Base-by-base conservation (phyloP, 1,140 invertebrate genomes). In the Schlechtendalia chinensis region DNA sequence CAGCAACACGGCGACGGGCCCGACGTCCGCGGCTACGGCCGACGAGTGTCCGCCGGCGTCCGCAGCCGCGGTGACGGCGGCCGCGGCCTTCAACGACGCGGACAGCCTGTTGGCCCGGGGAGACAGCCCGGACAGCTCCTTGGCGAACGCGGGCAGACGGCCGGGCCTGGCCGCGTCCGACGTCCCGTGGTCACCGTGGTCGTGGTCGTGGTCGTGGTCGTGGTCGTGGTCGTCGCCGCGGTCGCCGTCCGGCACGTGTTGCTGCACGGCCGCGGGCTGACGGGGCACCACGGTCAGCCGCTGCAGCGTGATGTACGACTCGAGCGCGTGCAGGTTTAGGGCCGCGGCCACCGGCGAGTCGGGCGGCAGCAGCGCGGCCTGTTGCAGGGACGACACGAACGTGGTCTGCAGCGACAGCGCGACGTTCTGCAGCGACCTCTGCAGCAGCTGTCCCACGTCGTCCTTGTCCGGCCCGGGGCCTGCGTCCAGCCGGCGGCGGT, bases 261-360 rank as follows among this genome's bases (percentile, higher is more conserved):
- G 24, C n/a, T 67, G 39, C 1, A 32, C 27, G 6, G 67, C 59
- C 50, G 53, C 83, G 85, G 84, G 80, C 84, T 84, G 32, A 86
- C 79, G 14, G 22, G 87, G 86, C 1, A 88, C 87, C 45, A 87
- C 85, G 72, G 84, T 86, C 29, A 94, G 87, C 81, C 92, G 88
- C 86, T 94, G 93, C 53, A 94, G 86, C 17, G 93, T 92, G 84
- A 94, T 87, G 86, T 94, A 94, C 39, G 92, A 93, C 86, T 94
- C 92, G 53, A 94, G 85, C 5, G 93, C 93, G 86, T 94, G 93
- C 8, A 94, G 87, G 85, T 93, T 93, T 6, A 94, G 86, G 0
- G 93, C 93, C 8, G 92, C 91, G 1, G 92, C 92, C 2, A 92
- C 91, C 1, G 92, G 91, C 1, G 92, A 93, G 82, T 92, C 92